phyloP scores from a whole-genome alignment of 2,797 vertebrate genomes.

The Labroides dimidiatus region DNA sequence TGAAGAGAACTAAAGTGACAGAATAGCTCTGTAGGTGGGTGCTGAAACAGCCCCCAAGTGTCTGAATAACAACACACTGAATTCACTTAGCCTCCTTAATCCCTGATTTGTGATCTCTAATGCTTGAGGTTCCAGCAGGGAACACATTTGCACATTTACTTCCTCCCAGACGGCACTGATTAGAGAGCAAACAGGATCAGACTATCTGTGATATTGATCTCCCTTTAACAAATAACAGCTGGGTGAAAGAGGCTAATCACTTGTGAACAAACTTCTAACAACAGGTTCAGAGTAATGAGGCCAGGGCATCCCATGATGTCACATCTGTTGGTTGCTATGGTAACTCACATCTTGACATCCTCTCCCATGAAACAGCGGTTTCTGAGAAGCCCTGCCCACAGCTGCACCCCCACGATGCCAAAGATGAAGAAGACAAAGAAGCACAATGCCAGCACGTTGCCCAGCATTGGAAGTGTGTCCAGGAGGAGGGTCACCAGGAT shows the following conservation, averaged over 20 bases:
- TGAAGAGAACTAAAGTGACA: conserved; percentile 13
- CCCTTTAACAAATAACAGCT: conserved; percentile 44
- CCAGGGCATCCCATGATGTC: conserved; percentile 8
- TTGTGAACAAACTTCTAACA: conserved; percentile 49
- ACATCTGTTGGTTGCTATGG: conserved; percentile 51
- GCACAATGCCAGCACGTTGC: conserved; percentile 95
- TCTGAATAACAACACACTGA: conserved; percentile 13
- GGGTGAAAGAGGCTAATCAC: conserved; percentile 40
- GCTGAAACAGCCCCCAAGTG: conserved; percentile 11
- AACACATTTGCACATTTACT: conserved; percentile 23
- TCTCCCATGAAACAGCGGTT: conserved; percentile 96
- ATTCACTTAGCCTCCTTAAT: conserved; percentile 37
- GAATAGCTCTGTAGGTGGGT: conserved; percentile 26
- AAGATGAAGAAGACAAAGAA: conserved; percentile 99
- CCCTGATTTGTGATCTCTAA: conserved; percentile 43
- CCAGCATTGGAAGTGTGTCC: conserved; percentile 97
- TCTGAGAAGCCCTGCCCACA: conserved; percentile 95
- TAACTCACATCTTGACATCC: conserved; percentile 88
- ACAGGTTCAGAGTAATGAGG: conserved; percentile 37
- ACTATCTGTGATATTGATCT: conserved; percentile 45
- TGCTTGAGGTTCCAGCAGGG: conserved; percentile 25
- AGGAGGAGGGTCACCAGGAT: conserved; percentile 96
- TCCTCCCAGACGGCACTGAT: conserved; percentile 33
- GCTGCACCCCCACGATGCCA: conserved; percentile 95
- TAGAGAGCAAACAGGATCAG: conserved; percentile 49